Evolutionary conservation across 2,797 vertebrate species (phyloP).

Genomic region (Mallotus villosus): DNA sequence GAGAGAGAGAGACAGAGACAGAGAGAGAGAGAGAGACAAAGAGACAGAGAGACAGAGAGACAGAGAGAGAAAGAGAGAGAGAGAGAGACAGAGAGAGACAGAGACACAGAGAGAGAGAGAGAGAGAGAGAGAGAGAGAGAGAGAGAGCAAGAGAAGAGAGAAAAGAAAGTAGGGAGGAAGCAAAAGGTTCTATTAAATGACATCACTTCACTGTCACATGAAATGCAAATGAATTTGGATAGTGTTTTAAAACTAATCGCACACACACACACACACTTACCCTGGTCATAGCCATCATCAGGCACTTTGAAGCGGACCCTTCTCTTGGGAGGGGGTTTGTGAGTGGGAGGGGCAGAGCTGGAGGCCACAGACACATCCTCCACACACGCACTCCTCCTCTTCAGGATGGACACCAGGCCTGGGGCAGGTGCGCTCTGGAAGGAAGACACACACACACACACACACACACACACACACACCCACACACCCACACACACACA

Average conservation of each 20-base stretch:
- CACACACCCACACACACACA: neutral
- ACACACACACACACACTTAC: conserved; percentile 60
- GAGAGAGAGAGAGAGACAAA: neutral
- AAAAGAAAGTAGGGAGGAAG: too few relatives aligned
- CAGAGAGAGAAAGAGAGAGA: conserved; percentile 12
- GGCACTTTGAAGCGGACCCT: conserved; percentile 91
- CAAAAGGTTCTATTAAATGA: neutral
- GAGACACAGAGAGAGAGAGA: neutral
- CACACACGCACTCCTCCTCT: conserved; percentile 74
- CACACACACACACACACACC: neutral
- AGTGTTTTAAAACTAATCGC: neutral
- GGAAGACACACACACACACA: conserved; percentile 7
- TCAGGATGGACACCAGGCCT: conserved; percentile 93
- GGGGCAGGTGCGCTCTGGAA: conserved; percentile 81
- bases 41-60: conserved; percentile 31
- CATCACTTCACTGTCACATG: neutral
- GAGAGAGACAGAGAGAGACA: neutral
- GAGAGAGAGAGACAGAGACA: neutral
- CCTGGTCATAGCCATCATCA: conserved; percentile 86
- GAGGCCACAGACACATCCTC: conserved; percentile 48
- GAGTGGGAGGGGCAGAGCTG: conserved; percentile 44
- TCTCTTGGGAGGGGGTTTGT: conserved; percentile 78
- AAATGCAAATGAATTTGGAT: neutral
- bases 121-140: neutral
- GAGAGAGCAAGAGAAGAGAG: neutral